phyloP scores from a whole-genome alignment of 2,888 invertebrate genomes.

The Meganola albula region DNA sequence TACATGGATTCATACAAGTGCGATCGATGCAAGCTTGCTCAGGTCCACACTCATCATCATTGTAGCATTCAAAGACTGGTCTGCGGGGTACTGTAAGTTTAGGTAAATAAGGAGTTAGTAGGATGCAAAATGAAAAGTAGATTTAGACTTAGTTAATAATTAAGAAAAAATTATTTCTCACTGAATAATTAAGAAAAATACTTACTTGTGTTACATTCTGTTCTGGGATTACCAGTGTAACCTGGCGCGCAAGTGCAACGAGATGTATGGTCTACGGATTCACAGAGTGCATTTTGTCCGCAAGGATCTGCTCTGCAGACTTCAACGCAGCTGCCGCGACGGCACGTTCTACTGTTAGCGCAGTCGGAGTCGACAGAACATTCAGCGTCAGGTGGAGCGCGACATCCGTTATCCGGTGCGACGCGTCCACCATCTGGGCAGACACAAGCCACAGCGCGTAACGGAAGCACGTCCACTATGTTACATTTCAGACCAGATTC shows the following conservation, averaged over 20 bases:
- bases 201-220: slow-evolving; percentile 83
- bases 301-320: slow-evolving; percentile 88
- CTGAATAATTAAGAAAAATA: slow-evolving; percentile 2
- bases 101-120: too few species aligned
- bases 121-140: too few species aligned
- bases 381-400: slow-evolving; percentile 76
- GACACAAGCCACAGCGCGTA: slow-evolving; percentile 90
- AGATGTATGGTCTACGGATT: slow-evolving; percentile 84
- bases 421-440: slow-evolving; percentile 90
- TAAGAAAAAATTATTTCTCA: slow-evolving; percentile 11
- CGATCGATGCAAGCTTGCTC: slow-evolving; percentile 88
- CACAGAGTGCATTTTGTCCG: slow-evolving; percentile 90
- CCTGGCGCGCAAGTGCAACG: slow-evolving; percentile 87
- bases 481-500: slow-evolving; percentile 87
- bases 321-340: slow-evolving; percentile 85
- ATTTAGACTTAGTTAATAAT: not conserved
- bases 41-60: slow-evolving; percentile 85
- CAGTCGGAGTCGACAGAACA: slow-evolving; percentile 88
- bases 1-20: slow-evolving; percentile 87
- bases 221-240: slow-evolving; percentile 86
- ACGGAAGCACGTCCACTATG: slow-evolving; percentile 86
- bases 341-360: slow-evolving; percentile 83
- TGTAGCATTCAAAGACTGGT: slow-evolving; percentile 82
- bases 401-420: slow-evolving; percentile 85
- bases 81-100: slow-evolving; percentile 56